Percentiles rank a stretch among this genome's conserved stretches.
Conservation (phyloP, 35 echinoderm and acorn worm species). For the Diadema setosum region DNA sequence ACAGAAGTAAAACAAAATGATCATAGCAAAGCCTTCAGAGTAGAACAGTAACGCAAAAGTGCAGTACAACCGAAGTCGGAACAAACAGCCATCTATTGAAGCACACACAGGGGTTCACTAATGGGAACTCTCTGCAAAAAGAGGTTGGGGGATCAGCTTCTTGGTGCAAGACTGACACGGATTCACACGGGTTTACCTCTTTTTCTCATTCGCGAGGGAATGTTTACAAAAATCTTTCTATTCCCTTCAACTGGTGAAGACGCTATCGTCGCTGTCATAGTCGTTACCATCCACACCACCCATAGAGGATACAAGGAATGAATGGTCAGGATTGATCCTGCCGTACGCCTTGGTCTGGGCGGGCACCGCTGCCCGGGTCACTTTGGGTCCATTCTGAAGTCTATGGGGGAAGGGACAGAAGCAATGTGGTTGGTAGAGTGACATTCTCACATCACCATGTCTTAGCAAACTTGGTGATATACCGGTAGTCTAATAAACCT, state of each 20-base stretch:
- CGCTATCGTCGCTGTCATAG: constrained; percentile 12
- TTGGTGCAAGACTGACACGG: neutral
- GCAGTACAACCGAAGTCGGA: neutral
- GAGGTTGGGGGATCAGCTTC: too few species aligned
- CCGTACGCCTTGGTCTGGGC: neutral
- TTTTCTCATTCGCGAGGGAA: neutral
- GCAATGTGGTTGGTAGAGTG: neutral
- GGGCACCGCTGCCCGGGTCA: neutral
- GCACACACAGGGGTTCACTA: neutral
- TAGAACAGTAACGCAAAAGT: too few species aligned
- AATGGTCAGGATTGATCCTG: neutral
- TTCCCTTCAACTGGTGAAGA: neutral
- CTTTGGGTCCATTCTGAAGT: neutral
- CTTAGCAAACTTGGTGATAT: neutral
- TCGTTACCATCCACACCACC: neutral
- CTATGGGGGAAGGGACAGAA: neutral
- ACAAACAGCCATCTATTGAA: neutral
- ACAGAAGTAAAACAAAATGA: too few species aligned
- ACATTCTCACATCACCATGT: neutral
- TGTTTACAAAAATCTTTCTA: neutral
- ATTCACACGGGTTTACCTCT: neutral
- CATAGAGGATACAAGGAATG: neutral
- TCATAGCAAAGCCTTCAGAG: too few species aligned
- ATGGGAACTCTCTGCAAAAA: neutral
- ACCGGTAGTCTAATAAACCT: neutral